phyloP scores from a whole-genome alignment of 2,888 invertebrate species.

The Andrena haemorrhoa region DNA sequence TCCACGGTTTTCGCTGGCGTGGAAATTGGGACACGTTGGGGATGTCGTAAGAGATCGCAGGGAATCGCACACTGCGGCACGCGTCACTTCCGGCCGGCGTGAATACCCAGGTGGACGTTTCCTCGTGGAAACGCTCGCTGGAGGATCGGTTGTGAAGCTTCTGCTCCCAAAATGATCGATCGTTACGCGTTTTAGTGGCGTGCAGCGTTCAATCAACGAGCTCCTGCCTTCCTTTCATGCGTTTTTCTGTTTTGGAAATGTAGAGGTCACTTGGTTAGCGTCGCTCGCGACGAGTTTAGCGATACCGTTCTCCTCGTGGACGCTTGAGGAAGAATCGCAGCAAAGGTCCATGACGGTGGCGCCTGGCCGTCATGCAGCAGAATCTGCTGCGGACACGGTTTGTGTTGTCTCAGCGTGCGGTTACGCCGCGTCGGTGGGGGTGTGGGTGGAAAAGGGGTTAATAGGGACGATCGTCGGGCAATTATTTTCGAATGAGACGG shows the following conservation, averaged over 20 bases:
- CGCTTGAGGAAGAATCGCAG: no score
- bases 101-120: background rate
- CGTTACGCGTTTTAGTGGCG: background rate
- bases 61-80: slow-evolving; percentile 12
- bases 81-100: slow-evolving; percentile 42
- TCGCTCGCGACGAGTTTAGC: no score
- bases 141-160: background rate
- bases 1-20: no score
- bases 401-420: background rate
- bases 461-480: slow-evolving; percentile 1
- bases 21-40: background rate
- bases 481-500: slow-evolving; percentile 5
- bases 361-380: background rate
- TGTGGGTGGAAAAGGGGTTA: background rate
- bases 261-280: no score
- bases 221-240: no score
- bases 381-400: background rate
- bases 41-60: background rate
- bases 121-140: slow-evolving; percentile 1
- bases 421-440: background rate
- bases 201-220: background rate
- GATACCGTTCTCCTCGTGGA: background rate
- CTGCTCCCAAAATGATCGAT: background rate
- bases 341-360: no score
- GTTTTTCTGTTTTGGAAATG: no score